A percentile compares a stretch with the other conserved stretches of the same genome.
Conservation (phyloP, 2,888 invertebrate species). For the Ochropleura plecta region DNA sequence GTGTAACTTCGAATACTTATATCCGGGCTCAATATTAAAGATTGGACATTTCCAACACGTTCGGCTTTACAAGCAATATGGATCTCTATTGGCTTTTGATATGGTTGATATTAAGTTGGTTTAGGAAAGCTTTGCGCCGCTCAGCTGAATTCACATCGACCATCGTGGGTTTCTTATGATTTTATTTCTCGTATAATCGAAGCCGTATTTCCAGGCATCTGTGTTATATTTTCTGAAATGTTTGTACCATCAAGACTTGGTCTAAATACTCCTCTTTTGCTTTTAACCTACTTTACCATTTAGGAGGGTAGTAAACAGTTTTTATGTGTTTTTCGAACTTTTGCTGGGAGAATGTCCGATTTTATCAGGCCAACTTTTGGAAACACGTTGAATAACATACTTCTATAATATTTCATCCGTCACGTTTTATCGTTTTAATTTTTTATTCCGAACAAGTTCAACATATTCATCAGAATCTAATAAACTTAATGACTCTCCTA, state of each 20-base stretch:
- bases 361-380: slow-evolving; percentile 10
- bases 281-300: slow-evolving; percentile 25
- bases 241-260: background rate
- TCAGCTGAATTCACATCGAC: slow-evolving; percentile 37
- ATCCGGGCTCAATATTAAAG: slow-evolving; percentile 49
- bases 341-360: background rate
- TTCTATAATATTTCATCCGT: too few species aligned
- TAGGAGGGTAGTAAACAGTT: slow-evolving; percentile 8
- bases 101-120: slow-evolving; percentile 37
- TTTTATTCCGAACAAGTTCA: background rate
- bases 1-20: slow-evolving; percentile 60
- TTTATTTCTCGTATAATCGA: slow-evolving; percentile 51
- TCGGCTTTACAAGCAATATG: slow-evolving; percentile 17
- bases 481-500: background rate
- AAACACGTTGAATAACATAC: background rate
- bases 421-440: background rate
- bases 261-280: background rate
- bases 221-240: slow-evolving; percentile 14
- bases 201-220: slow-evolving; percentile 32
- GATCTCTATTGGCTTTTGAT: slow-evolving; percentile 17
- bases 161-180: slow-evolving; percentile 42
- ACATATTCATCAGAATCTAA: background rate
- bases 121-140: slow-evolving; percentile 31
- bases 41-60: slow-evolving; percentile 42
- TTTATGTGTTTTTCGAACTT: slow-evolving; percentile 1